phyloP scores from a whole-genome alignment of 37 sponge, comb jelly and placozoan genomes.

The Chondrilla cf. caribensis region DNA sequence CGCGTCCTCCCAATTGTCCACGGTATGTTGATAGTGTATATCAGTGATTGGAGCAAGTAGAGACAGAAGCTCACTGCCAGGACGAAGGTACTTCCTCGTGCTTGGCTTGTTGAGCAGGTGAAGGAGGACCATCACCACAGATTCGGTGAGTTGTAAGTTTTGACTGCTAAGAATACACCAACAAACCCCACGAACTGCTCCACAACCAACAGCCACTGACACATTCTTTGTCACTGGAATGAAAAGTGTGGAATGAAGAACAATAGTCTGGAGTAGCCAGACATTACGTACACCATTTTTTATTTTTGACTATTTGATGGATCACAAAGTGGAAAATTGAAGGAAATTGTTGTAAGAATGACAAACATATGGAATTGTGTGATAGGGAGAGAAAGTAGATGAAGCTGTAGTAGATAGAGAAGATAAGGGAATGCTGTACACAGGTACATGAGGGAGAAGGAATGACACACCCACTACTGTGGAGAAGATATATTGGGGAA shows the following conservation, averaged over 20 bases:
- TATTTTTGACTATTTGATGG: no score
- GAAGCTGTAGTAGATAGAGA: no score
- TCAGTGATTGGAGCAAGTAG: slow-evolving; percentile 81
- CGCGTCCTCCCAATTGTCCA: slow-evolving; percentile 24
- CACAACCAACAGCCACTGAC: slow-evolving; percentile 10
- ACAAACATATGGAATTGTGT: no score
- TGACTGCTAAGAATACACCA: not conserved
- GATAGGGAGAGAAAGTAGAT: no score
- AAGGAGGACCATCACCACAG: slow-evolving; percentile 39
- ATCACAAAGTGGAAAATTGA: no score
- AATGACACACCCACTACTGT: no score
- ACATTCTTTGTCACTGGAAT: not conserved
- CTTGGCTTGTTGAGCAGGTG: slow-evolving; percentile 51
- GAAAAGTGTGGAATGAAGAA: not conserved
- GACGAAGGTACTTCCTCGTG: slow-evolving; percentile 49
- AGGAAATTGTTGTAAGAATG: no score
- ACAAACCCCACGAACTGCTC: not conserved
- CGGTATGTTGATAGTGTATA: slow-evolving; percentile 46
- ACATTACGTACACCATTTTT: not conserved
- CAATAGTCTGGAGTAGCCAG: not conserved
- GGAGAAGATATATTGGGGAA: not conserved
- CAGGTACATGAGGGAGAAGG: no score
- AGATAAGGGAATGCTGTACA: no score
- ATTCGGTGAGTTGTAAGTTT: slow-evolving; percentile 49
- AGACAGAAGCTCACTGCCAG: slow-evolving; percentile 5